Base-by-base conservation (phyloP, 2,113 vertebrate genomes). In the Helogale parvula region DNA sequence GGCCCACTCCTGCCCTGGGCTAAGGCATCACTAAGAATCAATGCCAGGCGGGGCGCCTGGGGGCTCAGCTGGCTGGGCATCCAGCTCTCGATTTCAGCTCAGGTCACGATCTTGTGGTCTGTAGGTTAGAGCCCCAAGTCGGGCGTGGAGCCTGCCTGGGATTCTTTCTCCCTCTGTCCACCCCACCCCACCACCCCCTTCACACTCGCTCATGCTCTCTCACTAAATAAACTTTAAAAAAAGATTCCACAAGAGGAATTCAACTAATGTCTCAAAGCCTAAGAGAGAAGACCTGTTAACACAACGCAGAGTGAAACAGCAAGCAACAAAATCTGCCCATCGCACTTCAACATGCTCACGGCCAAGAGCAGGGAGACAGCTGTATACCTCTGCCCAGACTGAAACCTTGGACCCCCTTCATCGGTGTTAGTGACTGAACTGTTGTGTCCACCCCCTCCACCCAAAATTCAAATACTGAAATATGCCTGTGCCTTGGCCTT, bases 321-420 rank as follows among this genome's bases (percentile, higher is more conserved):
- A 17, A 12, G 17, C 52, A 41, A 19, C 19, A 38, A 3, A 16
- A 71, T 35, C 3, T 4, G 25, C 7, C 27, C 1, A 11, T 45
- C 7, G 1, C 6, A 45, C 41, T 54, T 38, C 68, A 76, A 41
- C 1, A 31, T 1, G 15, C 41, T 3, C 13, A 0, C 4, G 15
- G 10, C 4, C 81, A 57, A 63, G 66, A n/a, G 33, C 5, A 0
- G 29, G 29, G 31, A 82, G 47, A 77, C 6, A 21, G 21, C 31
- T 1, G 12, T 1, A 1, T 2, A 21, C 17, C 33, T 63, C 52
- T 15, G 72, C 52, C 33, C 16, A 52, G 33, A 25, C 54, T 33
- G 41, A 9, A 23, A 1, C 21, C 35, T 71, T 1, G n/a, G 35
- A 35, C 17, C 31, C 7, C 5, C 21, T 27, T 27, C 52, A n/a